Evolutionary conservation across 2,797 vertebrate species (phyloP).

Genomic region (Galagoides demidoff): DNA sequence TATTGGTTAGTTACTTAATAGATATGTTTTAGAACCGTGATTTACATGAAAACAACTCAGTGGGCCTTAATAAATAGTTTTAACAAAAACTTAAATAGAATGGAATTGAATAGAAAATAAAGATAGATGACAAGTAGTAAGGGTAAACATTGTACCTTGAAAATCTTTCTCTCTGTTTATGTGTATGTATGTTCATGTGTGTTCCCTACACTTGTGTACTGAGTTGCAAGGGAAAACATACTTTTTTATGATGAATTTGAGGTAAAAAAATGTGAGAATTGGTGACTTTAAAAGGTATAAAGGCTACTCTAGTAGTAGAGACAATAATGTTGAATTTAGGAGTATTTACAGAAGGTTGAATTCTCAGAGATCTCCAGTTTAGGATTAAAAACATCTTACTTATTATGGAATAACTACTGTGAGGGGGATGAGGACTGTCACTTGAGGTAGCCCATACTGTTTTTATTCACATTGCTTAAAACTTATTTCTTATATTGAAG

Average conservation of each 20-base stretch:
- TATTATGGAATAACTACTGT: not conserved
- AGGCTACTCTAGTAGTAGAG: not conserved
- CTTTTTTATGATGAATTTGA: constrained; percentile 43
- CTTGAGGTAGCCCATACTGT: not conserved
- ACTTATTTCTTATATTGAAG: constrained; percentile 28
- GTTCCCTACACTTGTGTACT: not conserved
- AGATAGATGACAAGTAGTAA: not conserved
- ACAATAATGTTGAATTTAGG: not conserved
- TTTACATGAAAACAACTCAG: constrained; percentile 26
- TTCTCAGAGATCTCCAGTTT: constrained; percentile 20
- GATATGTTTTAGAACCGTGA: not conserved
- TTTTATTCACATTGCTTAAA: constrained; percentile 36
- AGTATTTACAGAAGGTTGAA: constrained; percentile 33
- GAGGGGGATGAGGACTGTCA: not conserved
- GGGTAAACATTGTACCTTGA: constrained; percentile 36
- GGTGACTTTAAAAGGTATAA: not conserved
- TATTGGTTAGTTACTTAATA: not conserved
- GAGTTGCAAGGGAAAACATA: constrained; percentile 11
- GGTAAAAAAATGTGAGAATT: not conserved
- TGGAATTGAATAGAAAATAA: constrained; percentile 8
- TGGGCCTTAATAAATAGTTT: not conserved
- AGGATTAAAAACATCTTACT: not conserved
- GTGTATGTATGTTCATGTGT: not conserved
- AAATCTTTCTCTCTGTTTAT: not conserved
- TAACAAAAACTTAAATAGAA: constrained; percentile 47